phyloP scores from a whole-genome alignment of 2,888 invertebrate species.

The Mycalesis mineus region DNA sequence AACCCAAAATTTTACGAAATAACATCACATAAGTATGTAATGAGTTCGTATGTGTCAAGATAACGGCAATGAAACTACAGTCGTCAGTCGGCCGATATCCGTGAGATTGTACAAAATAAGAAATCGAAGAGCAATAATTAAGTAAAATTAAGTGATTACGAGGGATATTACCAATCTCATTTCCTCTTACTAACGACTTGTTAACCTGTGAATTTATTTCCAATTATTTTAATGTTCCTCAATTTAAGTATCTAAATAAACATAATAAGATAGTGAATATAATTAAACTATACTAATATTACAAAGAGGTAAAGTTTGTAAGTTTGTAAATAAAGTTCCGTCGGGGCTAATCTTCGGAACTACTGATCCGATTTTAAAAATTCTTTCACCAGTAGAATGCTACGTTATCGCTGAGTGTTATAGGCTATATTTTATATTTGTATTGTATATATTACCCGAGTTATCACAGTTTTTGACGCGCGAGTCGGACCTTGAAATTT shows the following conservation, averaged over 20 bases:
- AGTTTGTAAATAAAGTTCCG: no score
- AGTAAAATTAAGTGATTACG: background rate
- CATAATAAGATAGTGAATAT: background rate
- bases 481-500: no score
- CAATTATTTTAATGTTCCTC: background rate
- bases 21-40: background rate
- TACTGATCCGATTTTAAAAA: no score
- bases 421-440: no score
- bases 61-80: background rate
- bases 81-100: background rate
- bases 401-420: no score
- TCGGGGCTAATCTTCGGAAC: no score
- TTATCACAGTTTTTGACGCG: no score
- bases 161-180: background rate
- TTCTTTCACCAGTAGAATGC: no score
- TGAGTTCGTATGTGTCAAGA: background rate
- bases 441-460: no score
- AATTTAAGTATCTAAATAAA: background rate
- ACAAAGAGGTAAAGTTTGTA: no score
- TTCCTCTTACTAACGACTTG: background rate
- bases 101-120: background rate
- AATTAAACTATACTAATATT: no score
- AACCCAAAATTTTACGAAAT: background rate
- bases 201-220: background rate
- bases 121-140: slow-evolving; percentile 2